Conservation (phyloP, 2,113 vertebrate species). For the Hemiprocne comata region DNA sequence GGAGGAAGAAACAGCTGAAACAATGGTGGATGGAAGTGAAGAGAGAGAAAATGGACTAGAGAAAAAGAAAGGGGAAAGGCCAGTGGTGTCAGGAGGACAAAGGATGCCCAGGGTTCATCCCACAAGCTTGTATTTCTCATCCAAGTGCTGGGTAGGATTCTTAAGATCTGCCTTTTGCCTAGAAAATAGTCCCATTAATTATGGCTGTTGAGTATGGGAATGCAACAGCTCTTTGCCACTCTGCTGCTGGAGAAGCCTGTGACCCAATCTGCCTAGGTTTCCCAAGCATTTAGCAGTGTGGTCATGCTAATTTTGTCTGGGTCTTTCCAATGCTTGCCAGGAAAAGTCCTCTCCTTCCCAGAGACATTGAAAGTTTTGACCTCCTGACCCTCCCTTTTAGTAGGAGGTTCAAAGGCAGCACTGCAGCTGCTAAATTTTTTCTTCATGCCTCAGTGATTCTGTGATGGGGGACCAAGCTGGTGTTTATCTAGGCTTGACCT, state of each 20-base stretch:
- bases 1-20: not conserved
- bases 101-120: not conserved
- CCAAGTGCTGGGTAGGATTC: not conserved
- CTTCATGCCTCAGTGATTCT: constrained; percentile 48
- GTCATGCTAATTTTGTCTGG: constrained; percentile 61
- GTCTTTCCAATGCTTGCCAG: constrained; percentile 55
- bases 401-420: constrained; percentile 59
- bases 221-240: not conserved
- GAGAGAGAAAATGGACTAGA: not conserved
- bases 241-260: constrained; percentile 25
- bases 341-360: constrained; percentile 60
- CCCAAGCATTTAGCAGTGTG: constrained; percentile 57
- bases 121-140: not conserved
- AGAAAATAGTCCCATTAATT: constrained; percentile 30
- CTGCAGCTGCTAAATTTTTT: constrained; percentile 67
- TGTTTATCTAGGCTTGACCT: constrained; percentile 64
- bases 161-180: not conserved
- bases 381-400: constrained; percentile 44
- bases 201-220: constrained; percentile 39
- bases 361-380: constrained; percentile 53
- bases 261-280: not conserved
- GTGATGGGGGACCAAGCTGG: constrained; percentile 17
- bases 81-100: not conserved
- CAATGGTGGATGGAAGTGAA: not conserved
- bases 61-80: not conserved